A percentile compares a stretch with the other conserved stretches of the same genome.
These are phyloP conservation scores for Lasaia peninsularis DNA, from an alignment of 1,140 invertebrate genomes.

Conservation along the genomic window DNA sequence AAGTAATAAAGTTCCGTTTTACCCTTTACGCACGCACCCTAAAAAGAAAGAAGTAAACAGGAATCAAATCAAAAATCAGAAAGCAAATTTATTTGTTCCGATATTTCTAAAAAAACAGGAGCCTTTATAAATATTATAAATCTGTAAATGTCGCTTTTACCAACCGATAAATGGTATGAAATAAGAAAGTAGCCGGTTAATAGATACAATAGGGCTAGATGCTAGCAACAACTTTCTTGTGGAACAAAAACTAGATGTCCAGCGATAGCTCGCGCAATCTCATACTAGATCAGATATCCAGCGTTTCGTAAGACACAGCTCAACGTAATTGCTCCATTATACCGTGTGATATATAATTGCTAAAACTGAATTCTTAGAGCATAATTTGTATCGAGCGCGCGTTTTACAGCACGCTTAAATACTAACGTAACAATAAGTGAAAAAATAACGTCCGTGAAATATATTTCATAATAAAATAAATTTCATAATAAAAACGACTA, in stretches of 20 bases:
- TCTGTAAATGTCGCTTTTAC: slow-evolving; percentile 34
- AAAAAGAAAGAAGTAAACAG: too few relatives aligned
- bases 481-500: too few relatives aligned
- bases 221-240: slow-evolving; percentile 65
- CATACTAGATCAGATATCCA: slow-evolving; percentile 48
- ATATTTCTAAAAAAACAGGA: too few relatives aligned
- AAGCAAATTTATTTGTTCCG: too few relatives aligned
- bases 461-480: too few relatives aligned
- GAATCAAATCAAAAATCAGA: too few relatives aligned
- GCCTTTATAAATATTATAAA: too few relatives aligned
- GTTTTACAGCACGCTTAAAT: too few relatives aligned
- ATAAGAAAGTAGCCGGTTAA: slow-evolving; percentile 70
- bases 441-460: too few relatives aligned
- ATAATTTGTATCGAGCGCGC: neutral
- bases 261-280: slow-evolving; percentile 47
- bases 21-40: too few relatives aligned
- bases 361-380: slow-evolving; percentile 21
- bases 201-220: slow-evolving; percentile 73
- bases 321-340: slow-evolving; percentile 49
- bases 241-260: slow-evolving; percentile 57
- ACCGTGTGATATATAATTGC: slow-evolving; percentile 40
- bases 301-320: slow-evolving; percentile 58
- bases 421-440: too few relatives aligned
- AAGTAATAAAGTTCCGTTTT: too few relatives aligned
- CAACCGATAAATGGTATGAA: slow-evolving; percentile 67